Evolutionary conservation across 2,797 vertebrate genomes (phyloP).

Genomic region (Eulemur mongoz): DNA sequence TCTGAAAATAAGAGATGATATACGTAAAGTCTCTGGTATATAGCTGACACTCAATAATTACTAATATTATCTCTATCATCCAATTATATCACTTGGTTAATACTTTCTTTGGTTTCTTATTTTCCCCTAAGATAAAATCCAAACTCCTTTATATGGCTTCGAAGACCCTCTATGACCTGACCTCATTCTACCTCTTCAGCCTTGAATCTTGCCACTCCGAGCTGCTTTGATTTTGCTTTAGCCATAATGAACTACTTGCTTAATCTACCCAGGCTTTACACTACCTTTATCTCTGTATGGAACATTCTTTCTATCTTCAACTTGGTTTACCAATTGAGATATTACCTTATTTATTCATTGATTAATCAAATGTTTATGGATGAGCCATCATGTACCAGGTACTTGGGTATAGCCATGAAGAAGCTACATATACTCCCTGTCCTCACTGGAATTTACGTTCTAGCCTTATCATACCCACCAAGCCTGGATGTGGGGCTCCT

Average conservation of each 20-base stretch:
- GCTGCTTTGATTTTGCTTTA: not conserved
- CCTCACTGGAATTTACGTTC: not conserved
- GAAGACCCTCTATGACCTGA: too few species aligned
- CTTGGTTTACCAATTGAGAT: not conserved
- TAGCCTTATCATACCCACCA: not conserved
- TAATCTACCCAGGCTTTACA: not conserved
- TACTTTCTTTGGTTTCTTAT: conserved; percentile 4
- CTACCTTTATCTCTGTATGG: not conserved
- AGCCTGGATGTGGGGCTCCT: not conserved
- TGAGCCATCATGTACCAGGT: not conserved
- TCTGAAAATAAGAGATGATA: conserved; percentile 15
- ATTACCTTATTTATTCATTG: not conserved
- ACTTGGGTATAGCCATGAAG: not conserved
- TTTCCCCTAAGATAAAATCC: not conserved
- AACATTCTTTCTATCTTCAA: not conserved
- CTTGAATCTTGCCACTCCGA: not conserved
- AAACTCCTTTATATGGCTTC: too few species aligned
- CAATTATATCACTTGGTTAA: not conserved
- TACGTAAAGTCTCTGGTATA: not conserved
- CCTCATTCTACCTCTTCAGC: not conserved
- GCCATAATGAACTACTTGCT: not conserved
- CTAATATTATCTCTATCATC: not conserved
- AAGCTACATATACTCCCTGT: not conserved
- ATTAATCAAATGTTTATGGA: not conserved
- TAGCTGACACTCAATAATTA: not conserved